Evolutionary conservation across 2,888 invertebrate genomes (phyloP).

Genomic region (Anthophora plumipes): DNA sequence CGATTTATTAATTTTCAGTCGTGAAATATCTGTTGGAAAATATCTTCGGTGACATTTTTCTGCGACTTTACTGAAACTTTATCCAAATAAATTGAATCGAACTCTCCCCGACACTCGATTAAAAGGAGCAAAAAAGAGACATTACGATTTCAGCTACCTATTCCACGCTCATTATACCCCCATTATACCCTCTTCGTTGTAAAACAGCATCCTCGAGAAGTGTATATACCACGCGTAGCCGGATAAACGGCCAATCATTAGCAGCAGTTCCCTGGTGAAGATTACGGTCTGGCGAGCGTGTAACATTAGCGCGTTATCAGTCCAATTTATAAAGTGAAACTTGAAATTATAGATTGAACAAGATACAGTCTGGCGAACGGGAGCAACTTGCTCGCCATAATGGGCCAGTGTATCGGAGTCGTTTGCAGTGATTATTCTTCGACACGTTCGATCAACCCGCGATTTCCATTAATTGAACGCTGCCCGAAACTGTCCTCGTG

Average conservation of each 20-base stretch:
- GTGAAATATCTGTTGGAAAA: background rate
- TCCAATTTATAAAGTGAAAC: constrained; percentile 55
- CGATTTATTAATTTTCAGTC: background rate
- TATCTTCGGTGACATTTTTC: background rate
- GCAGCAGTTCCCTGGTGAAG: constrained; percentile 9
- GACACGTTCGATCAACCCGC: constrained; percentile 31
- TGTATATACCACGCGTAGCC: background rate
- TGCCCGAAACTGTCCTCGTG: constrained; percentile 5
- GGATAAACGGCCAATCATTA: constrained; percentile 25
- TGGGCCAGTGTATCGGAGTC: constrained; percentile 30
- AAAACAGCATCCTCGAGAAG: background rate
- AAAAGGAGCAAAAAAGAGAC: background rate
- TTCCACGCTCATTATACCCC: background rate
- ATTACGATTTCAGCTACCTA: background rate
- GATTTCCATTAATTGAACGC: constrained; percentile 42
- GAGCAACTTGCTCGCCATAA: constrained; percentile 30
- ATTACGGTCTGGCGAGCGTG: constrained; percentile 24
- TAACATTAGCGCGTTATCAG: constrained; percentile 48
- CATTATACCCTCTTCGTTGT: constrained; percentile 1
- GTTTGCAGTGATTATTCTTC: constrained; percentile 31
- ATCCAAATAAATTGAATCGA: background rate
- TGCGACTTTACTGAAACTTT: background rate
- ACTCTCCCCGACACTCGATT: background rate
- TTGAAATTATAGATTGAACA: constrained; percentile 41
- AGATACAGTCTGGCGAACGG: constrained; percentile 20